Percentiles rank a stretch among this genome's conserved stretches.
These are phyloP conservation scores for Eupithecia vulgata DNA, from an alignment of 2,888 invertebrate genomes.

Conservation along the genomic window DNA sequence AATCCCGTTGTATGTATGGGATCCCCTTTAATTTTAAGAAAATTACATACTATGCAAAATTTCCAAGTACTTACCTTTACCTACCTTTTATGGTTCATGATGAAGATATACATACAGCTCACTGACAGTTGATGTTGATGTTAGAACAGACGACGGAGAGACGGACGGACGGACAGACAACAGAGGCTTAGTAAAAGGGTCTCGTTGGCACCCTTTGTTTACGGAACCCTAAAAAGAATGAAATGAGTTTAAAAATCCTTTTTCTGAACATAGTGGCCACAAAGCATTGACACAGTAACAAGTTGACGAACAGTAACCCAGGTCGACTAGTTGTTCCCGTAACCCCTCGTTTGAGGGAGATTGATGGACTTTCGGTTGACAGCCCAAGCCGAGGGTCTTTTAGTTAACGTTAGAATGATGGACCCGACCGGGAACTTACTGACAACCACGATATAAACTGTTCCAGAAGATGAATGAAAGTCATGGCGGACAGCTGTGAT, in stretches of 20 bases:
- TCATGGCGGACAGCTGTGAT: neutral
- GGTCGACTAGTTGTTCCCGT: slow-evolving; percentile 8
- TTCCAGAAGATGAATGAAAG: neutral
- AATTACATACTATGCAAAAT: too few relatives aligned
- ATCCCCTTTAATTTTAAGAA: too few relatives aligned
- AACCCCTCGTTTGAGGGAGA: neutral
- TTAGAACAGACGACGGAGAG: too few relatives aligned
- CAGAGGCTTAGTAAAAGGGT: too few relatives aligned
- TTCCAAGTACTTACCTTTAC: too few relatives aligned
- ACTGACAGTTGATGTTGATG: too few relatives aligned
- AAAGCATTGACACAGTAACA: neutral
- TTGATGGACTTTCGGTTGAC: slow-evolving; percentile 17
- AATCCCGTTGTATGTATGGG: too few relatives aligned
- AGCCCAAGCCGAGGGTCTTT: slow-evolving; percentile 13
- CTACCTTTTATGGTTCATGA: too few relatives aligned
- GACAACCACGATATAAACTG: slow-evolving; percentile 1
- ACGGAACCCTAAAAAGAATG: too few relatives aligned
- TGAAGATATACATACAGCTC: too few relatives aligned
- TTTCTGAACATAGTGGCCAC: neutral
- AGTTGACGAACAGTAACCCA: neutral
- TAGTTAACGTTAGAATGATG: slow-evolving; percentile 14
- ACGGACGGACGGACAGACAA: too few relatives aligned
- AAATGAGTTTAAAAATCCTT: neutral
- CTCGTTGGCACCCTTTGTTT: too few relatives aligned
- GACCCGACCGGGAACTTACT: slow-evolving; percentile 8